These are phyloP conservation scores for Mustelus asterias DNA, from an alignment of 2,113 vertebrate genomes.

Conservation along the genomic window DNA sequence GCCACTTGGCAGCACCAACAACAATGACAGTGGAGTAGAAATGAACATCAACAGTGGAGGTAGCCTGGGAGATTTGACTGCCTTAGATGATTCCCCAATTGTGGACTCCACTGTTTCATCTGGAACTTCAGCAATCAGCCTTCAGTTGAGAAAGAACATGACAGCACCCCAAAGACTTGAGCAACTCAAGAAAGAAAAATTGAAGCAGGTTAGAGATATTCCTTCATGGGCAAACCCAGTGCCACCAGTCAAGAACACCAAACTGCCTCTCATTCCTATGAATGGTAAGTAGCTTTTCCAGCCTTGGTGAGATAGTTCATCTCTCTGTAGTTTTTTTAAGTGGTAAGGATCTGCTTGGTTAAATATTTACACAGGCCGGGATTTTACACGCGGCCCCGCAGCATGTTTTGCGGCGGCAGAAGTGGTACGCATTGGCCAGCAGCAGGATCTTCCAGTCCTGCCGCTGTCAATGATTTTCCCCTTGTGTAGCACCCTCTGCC, in stretches of 20 bases:
- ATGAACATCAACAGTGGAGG: constrained; percentile 87
- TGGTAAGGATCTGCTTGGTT: neutral
- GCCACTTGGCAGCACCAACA: constrained; percentile 87
- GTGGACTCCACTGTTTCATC: constrained; percentile 76
- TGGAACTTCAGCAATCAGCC: constrained; percentile 68
- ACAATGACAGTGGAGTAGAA: constrained; percentile 97
- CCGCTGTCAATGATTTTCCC: too few species aligned
- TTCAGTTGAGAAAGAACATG: constrained; percentile 81
- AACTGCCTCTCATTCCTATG: constrained; percentile 86
- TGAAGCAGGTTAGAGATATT: constrained; percentile 84
- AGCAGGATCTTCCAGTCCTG: too few species aligned
- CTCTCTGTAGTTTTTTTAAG: neutral
- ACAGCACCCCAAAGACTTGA: constrained; percentile 76
- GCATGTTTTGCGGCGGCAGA: too few species aligned
- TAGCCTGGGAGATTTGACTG: constrained; percentile 88
- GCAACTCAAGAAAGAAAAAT: constrained; percentile 93
- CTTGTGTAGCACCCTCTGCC: too few species aligned
- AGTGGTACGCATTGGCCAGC: too few species aligned
- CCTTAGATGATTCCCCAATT: constrained; percentile 75
- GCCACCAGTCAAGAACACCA: constrained; percentile 75
- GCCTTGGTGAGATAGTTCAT: neutral
- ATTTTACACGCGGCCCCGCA: too few species aligned
- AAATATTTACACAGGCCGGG: neutral
- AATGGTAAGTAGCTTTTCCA: constrained; percentile 63
- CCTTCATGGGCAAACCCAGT: constrained; percentile 80